phyloP scores from a whole-genome alignment of 2,888 invertebrate species.

The Eudemis profundana region DNA sequence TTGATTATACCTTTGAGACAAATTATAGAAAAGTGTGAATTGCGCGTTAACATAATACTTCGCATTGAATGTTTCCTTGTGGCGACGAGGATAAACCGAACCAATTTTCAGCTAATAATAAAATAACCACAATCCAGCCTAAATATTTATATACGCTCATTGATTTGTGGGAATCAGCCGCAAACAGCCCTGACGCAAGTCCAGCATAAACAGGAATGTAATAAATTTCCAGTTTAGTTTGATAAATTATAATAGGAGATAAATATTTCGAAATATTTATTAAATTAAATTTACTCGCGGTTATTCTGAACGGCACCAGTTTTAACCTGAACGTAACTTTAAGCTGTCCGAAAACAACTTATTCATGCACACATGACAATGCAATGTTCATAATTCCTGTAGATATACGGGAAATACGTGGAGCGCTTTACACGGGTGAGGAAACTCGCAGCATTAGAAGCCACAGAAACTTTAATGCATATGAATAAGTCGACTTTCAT shows the following conservation, averaged over 20 bases:
- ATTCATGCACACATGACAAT: conserved; percentile 20
- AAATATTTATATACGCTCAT: background rate
- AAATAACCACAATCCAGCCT: background rate
- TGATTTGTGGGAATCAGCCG: background rate
- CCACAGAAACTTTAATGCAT: too few relatives aligned
- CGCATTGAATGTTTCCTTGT: too few relatives aligned
- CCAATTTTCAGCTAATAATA: too few relatives aligned
- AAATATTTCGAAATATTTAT: background rate
- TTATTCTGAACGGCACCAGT: conserved; percentile 1
- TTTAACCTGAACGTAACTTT: background rate
- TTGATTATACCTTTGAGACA: too few relatives aligned
- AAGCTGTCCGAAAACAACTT: conserved; percentile 26
- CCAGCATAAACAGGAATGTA: too few relatives aligned
- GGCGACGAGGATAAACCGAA: too few relatives aligned
- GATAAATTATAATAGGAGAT: background rate
- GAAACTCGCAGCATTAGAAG: too few relatives aligned
- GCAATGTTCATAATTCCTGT: conserved; percentile 22
- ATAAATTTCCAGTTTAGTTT: too few relatives aligned
- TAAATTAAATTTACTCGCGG: too few relatives aligned
- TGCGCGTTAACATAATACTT: too few relatives aligned
- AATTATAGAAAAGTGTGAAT: too few relatives aligned
- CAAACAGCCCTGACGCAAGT: background rate
- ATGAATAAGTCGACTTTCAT: too few relatives aligned
- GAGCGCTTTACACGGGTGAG: background rate
- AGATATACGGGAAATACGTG: conserved; percentile 1